Base-by-base conservation (phyloP, 2,113 vertebrate genomes). In the Beaufortia kweichowensis region DNA sequence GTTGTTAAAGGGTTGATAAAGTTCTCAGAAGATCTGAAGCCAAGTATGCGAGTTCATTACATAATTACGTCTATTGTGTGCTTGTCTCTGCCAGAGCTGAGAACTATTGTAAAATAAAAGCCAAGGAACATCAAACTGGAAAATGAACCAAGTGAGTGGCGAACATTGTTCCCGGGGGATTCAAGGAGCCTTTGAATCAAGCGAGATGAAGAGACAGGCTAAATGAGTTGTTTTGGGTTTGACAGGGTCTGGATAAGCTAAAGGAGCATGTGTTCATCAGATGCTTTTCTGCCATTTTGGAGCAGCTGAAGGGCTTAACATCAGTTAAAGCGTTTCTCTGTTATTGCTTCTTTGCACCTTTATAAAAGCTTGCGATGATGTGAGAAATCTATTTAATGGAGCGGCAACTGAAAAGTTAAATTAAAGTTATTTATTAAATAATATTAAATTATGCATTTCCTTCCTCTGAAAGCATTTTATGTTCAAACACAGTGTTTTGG, bases 161-260 rank as follows among this genome's bases (percentile, higher is more conserved):
- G 65, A 68, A 68, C 65, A 55, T 56, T 70, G 67, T 26, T 55
- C 48, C 24, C 14, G 2, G 28, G 65, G 19, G 26, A 69, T 55
- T 56, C 15, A 3, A 7, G 48, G 33, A 69, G 33, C 11, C 29
- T 55, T 55, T 70, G 48, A 70, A 55, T 56, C 1, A 11, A 55
- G 12, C 1, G 17, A 14, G 15, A 56, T 56, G 48, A 70, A 55
- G 48, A 70, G 48, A 33, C 33, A 19, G 10, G 4, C 6, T 70
- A 70, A 56, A 24, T 33, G 12, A 53, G 48, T 53, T 53, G n/a
- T 53, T 53, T 21, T 33, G 12, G 17, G 2, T 28, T 67, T 50
- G 65, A 67, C 48, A 55, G 28, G 28, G 29, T 21, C 67, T 70
- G 48, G 67, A 70, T 7, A 56, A 31, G 10, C 46, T 53, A 50